Base-by-base conservation (phyloP, 2,797 vertebrate genomes). In the Sebastes reedi region DNA sequence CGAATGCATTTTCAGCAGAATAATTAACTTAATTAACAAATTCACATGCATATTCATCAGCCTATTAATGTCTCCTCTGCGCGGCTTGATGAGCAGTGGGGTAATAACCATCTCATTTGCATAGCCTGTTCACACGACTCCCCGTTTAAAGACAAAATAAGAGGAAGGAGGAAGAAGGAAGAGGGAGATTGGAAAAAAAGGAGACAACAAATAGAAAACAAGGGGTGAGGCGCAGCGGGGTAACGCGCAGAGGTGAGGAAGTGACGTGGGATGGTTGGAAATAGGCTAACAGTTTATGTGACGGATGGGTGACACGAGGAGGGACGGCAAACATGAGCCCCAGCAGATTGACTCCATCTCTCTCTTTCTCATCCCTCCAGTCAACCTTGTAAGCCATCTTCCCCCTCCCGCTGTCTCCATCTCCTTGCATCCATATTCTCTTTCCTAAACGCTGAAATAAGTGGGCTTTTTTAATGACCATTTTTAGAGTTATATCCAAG, bases 1-100 rank as follows among this genome's bases (percentile, higher is more conserved):
- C 97, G 89, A 98, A 98, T 99, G 97, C 92, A 98, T 98, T 98
- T 98, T 98, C 97, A 97, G 97, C 97, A 99, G 97, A 98, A 98
- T 98, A 99, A 99, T 99, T 99, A 98, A 99, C 97, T 99, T 99
- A 98, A 99, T 99, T 99, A 99, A 99, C 98, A 98, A 99, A 98
- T 98, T 98, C 96, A 95, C 98, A 99, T 99, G 97, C 97, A 99
- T 99, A 99, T 99, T 99, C 98, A 99, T 98, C 97, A 98, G 98
- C 97, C 97, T 97, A 99, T 99, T 99, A 97, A 98, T 97, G 97
- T 98, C 97, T 97, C 96, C 97, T 97, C 97, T 95, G 97, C 95
- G 97, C 97, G 96, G 97, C 97, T 97, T 98, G 97, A 98, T 97
- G 97, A 98, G 97, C 97, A 97, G 96, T 97, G 97, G 95, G 95